Evolutionary conservation across 2,113 vertebrate genomes (phyloP).

Genomic region (Gopherus evgoodei): DNA sequence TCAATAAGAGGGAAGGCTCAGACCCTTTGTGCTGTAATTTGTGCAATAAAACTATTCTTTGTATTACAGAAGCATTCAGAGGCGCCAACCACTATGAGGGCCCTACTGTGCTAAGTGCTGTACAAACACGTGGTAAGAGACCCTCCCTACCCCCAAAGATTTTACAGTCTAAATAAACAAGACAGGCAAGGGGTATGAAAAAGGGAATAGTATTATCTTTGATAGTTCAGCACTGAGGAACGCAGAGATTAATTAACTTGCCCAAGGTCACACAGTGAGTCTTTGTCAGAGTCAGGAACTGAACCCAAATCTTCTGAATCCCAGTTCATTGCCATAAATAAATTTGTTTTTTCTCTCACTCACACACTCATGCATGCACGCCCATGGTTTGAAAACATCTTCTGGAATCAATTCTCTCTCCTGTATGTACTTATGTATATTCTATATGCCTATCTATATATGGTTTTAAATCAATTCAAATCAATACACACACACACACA

Average conservation of each 20-base stretch:
- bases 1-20: not conserved
- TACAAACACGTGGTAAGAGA: not conserved
- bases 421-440: not conserved
- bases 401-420: not conserved
- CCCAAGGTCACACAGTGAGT: not conserved
- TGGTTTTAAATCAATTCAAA: too few species aligned
- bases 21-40: not conserved
- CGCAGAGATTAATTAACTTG: not conserved
- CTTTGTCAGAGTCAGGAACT: not conserved
- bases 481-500: not conserved
- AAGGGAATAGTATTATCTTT: not conserved
- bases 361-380: not conserved
- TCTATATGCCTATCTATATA: too few species aligned
- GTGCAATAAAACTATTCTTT: not conserved
- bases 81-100: not conserved
- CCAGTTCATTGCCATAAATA: too few species aligned
- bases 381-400: conserved; percentile 12
- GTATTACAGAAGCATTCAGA: not conserved
- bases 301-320: not conserved
- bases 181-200: not conserved
- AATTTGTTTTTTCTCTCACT: not conserved
- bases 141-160: not conserved
- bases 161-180: not conserved
- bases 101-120: not conserved
- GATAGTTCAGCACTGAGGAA: not conserved